These are phyloP conservation scores for Tiliacea aurago DNA, from an alignment of 2,888 invertebrate genomes.

Conservation along the genomic window DNA sequence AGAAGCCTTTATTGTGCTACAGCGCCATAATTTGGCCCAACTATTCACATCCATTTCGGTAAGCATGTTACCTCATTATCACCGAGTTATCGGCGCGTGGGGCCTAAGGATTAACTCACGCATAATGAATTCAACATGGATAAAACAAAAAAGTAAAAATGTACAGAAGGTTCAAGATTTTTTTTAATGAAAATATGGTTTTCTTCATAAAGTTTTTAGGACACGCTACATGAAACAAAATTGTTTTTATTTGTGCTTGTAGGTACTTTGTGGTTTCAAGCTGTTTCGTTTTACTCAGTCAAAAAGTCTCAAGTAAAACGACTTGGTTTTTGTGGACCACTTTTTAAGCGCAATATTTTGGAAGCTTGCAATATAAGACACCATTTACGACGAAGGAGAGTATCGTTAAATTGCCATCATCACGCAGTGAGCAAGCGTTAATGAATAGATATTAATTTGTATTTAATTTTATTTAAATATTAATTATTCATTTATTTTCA, in stretches of 20 bases:
- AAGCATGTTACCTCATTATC: slow-evolving; percentile 49
- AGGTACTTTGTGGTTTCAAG: neutral
- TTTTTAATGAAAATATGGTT: no score
- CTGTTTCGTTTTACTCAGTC: neutral
- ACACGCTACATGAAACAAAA: neutral
- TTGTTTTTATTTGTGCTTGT: neutral
- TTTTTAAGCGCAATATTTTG: neutral
- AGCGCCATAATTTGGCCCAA: neutral
- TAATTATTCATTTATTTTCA: no score
- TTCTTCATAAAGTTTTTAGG: neutral
- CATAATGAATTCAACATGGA: slow-evolving; percentile 23
- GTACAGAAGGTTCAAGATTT: slow-evolving; percentile 33
- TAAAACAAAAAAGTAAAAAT: neutral
- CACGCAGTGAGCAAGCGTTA: no score
- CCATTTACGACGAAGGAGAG: no score
- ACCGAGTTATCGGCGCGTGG: slow-evolving; percentile 40
- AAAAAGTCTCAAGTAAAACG: no score
- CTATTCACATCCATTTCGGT: slow-evolving; percentile 28
- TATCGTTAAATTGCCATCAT: neutral
- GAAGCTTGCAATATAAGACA: no score
- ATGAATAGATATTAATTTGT: no score
- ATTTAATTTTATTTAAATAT: no score
- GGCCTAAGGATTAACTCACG: slow-evolving; percentile 46
- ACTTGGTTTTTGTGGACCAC: neutral
- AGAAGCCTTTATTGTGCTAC: neutral